Evolutionary conservation across 1,140 invertebrate species (phyloP), one percentile per base, ranked within the genome.

Genomic region (Alviniconcha marisindica): DNA sequence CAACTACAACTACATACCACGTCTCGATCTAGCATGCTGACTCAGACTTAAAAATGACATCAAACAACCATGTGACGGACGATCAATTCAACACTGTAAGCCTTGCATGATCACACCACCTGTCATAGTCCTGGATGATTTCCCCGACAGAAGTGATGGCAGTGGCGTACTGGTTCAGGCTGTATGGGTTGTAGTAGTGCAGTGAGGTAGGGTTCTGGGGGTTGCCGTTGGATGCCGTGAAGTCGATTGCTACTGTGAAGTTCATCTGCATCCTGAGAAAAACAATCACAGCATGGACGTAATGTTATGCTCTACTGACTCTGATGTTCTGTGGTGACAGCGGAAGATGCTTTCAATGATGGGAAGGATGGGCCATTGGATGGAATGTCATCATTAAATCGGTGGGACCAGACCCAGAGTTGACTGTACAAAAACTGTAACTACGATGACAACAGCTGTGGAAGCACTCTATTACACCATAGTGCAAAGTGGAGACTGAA

Each of bases 211-310:
- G 93, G 56, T 92, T 88, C 33, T 91, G 86, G 24, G 95, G 95
- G 85, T 95, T 93, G 28, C 95, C 95, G 93, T 96, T 96, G 21
- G 95, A 96, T 18, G 94, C 95, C 28, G 95, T 96, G 89, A 96
- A 96, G 91, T 96, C 95, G 86, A 96, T 94, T 21, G 95, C 95
- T 77, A 95, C 94, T 33, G 94, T 95, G 85, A 95, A 95, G 88
- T 95, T 94, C 81, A 95, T 90, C 88, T 95, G 93, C 71, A 94
- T 94, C 51, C 94, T 92, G 85, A 82, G 88, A 86, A 42, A 85
- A 84, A 86, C 81, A 80, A 82, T n/a, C n/a, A n/a, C n/a, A n/a
- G n/a, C n/a, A n/a, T n/a, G n/a, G n/a, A n/a, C n/a, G n/a, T n/a
- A n/a, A n/a, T n/a, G n/a, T n/a, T n/a, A n/a, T n/a, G n/a, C n/a